Base-by-base conservation (phyloP, 2,113 vertebrate genomes). In the Butorides virescens region DNA sequence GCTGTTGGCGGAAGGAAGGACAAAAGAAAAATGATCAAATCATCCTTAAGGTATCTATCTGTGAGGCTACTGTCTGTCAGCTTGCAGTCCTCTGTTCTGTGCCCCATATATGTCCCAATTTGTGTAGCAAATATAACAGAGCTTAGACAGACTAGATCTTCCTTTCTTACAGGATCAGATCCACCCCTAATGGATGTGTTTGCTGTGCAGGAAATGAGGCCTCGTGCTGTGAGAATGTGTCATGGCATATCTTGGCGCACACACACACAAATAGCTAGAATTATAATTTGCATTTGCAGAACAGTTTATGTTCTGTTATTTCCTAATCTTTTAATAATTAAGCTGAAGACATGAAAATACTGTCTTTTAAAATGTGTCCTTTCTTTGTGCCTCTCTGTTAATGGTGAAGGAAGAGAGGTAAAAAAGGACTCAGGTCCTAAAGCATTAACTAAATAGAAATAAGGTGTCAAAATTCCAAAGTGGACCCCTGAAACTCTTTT, bases 71-170 rank as follows among this genome's bases (percentile, higher is more conserved):
- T 22, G 15, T 82, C 27, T 76, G 19, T 61, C 55, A 80, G 44
- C 44, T 36, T 77, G 79, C 29, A 55, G 55, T 50, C 10, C 23
- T 65, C 39, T 85, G 29, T 59, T 78, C 46, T 3, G 8, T 74
- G 39, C 23, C 27, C n/a, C 2, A 3, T 1, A 2, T 15, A 10
- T 9, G 14, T 30, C 25, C 6, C 34, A 52, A 10, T 50, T 81
- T 66, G 74, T 78, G 34, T 37, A 39, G 19, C 30, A 82, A 62
- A 46, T 39, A 26, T 2, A 34, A 36, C 3, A 39, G 50, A 65
- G 23, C n/a, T 75, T 53, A 71, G 23, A 36, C 25, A 83, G 58
- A 19, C 12, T 21, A 52, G 36, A 58, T 85, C 21, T 58, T 67
- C 44, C 37, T 59, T 71, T 74, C 47, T 72, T 79, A 36, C 5